phyloP scores from a whole-genome alignment of 2,888 invertebrate species.

The Esperia sulphurella region DNA sequence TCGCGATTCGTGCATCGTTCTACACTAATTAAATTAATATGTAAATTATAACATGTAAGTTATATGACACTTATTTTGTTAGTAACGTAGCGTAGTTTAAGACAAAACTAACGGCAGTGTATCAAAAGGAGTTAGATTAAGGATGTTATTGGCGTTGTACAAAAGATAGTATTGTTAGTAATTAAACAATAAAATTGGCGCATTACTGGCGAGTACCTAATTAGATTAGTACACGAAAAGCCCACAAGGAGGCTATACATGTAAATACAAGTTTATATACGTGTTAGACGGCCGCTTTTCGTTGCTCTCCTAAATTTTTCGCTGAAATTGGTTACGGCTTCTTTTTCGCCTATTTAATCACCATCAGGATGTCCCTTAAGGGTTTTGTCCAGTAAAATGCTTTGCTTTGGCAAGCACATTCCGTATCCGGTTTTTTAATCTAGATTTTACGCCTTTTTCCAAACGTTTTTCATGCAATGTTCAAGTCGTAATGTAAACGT shows the following conservation, averaged over 20 bases:
- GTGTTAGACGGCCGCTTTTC: slow-evolving; percentile 58
- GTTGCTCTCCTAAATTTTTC: slow-evolving; percentile 58
- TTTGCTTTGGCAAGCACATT: too few species aligned
- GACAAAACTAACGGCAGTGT: slow-evolving; percentile 67
- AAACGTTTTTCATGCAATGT: too few species aligned
- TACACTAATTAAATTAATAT: slow-evolving; percentile 70
- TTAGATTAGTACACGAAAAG: slow-evolving; percentile 72
- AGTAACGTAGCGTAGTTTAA: slow-evolving; percentile 66
- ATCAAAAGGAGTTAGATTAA: slow-evolving; percentile 67
- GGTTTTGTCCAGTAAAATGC: too few species aligned
- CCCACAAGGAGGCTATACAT: slow-evolving; percentile 63
- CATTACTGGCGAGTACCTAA: slow-evolving; percentile 80
- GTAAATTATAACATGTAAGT: slow-evolving; percentile 59
- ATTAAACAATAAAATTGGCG: slow-evolving; percentile 75
- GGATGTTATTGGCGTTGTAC: slow-evolving; percentile 76
- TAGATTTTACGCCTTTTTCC: too few species aligned
- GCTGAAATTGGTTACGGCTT: slow-evolving; percentile 33
- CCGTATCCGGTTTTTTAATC: too few species aligned
- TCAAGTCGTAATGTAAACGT: too few species aligned
- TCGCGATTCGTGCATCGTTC: slow-evolving; percentile 70
- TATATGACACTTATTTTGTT: slow-evolving; percentile 77
- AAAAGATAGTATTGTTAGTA: slow-evolving; percentile 74
- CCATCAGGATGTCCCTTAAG: too few species aligned
- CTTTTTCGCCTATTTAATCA: slow-evolving; percentile 2
- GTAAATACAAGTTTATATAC: slow-evolving; percentile 62